phyloP scores from a whole-genome alignment of 2,888 invertebrate genomes.

The Catonia carolina region DNA sequence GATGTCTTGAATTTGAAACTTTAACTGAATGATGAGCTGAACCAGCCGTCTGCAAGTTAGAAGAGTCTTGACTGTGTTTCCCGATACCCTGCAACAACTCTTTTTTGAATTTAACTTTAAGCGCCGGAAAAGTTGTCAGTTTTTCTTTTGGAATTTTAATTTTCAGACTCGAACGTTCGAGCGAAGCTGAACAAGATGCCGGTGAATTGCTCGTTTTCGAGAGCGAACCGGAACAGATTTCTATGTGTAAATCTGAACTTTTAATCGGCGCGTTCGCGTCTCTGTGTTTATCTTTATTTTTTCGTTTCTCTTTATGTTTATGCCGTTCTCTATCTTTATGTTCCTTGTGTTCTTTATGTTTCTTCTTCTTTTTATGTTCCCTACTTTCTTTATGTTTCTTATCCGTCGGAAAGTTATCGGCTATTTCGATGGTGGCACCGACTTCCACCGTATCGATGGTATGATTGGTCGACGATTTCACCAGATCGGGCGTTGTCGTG shows the following conservation, averaged over 20 bases:
- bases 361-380: conserved; percentile 39
- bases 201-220: conserved; percentile 27
- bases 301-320: conserved; percentile 42
- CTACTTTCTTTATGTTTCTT: conserved; percentile 26
- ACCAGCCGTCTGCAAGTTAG: too few relatives aligned
- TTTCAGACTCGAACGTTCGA: conserved; percentile 52
- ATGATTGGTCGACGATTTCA: conserved; percentile 25
- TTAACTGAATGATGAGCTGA: too few relatives aligned
- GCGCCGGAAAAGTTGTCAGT: conserved; percentile 40
- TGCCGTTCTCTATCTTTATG: conserved; percentile 59
- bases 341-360: conserved; percentile 56
- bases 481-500: not conserved
- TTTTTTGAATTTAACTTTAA: not conserved
- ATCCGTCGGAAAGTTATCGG: conserved; percentile 16
- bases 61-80: too few relatives aligned
- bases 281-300: conserved; percentile 50
- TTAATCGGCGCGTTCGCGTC: conserved; percentile 43
- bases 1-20: too few relatives aligned
- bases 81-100: not conserved
- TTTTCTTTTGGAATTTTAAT: conserved; percentile 76
- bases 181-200: conserved; percentile 24
- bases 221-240: conserved; percentile 26
- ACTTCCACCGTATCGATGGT: conserved; percentile 36
- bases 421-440: conserved; percentile 26
- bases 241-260: conserved; percentile 54